Base-by-base conservation (phyloP, 2,797 vertebrate species). In the Sternarchorhynchus goeldii region DNA sequence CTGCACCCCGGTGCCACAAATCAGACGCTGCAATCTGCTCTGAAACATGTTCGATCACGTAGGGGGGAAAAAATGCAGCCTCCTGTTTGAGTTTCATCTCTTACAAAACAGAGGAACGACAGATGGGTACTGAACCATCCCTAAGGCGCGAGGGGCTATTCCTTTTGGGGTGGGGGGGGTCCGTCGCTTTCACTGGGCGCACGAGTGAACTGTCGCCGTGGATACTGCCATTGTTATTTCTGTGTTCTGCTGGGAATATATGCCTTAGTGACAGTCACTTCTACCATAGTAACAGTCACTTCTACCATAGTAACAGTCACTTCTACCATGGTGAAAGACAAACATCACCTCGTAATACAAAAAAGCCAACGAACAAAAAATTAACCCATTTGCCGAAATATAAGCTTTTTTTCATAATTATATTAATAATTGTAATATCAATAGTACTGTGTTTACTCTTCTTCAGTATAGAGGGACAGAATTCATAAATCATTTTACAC, bases 291-390 rank as follows among this genome's bases (percentile, higher is more conserved):
- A 68, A 81, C 72, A 76, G 78, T 72, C 70, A 82, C 76, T 77
- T 86, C 85, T 82, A 78, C 85, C 81, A 70, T 75, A 81, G 81
- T 70, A 68, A 81, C 72, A 76, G 78, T 72, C 70, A 82, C 76
- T 77, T 86, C 85, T 85, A 82, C 87, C 87, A 82, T 86, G 81
- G 86, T 87, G 85, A 85, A 82, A 87, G 85, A 86, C 79, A 87
- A 90, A 90, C 86, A 87, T 88, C 83, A 88, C 85, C 79, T 83
- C 89, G 87, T 88, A 84, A 86, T 88, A 91, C 88, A 91, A 91
- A 91, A 85, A 89, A 89, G 70, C 82, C 65, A 76, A 36, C 2
- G 12, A 83, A 70, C 29, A 53, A 39, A 59, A 45, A 68, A 81
- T 79, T 62, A 63, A 56, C 73, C 83, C 83, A 78, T 81, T 83